Percentiles rank a stretch among this genome's conserved stretches.
Evolutionary conservation across 2,113 vertebrate species (phyloP).

Genomic region (Capricornis sumatraensis): DNA sequence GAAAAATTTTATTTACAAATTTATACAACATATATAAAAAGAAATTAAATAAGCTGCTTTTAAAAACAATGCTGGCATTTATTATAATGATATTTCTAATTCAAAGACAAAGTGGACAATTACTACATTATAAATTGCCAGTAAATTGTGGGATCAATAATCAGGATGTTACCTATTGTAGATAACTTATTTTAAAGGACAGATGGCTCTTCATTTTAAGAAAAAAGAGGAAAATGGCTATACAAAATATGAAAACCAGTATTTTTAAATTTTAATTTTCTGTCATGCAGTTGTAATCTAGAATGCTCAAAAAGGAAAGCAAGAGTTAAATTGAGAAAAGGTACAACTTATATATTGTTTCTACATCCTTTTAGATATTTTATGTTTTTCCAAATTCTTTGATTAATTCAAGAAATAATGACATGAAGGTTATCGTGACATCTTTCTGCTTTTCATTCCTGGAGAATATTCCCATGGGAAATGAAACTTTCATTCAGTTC

Average conservation of each 20-base stretch:
- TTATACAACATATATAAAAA: background rate
- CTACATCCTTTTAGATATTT: background rate
- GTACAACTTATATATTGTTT: background rate
- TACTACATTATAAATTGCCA: slow-evolving; percentile 48
- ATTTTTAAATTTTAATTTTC: slow-evolving; percentile 32
- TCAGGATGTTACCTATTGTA: background rate
- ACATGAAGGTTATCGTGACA: background rate
- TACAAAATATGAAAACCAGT: slow-evolving; percentile 25
- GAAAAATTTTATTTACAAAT: background rate
- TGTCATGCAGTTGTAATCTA: background rate
- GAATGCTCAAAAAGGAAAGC: background rate
- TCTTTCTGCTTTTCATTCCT: background rate
- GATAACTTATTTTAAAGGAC: slow-evolving; percentile 65
- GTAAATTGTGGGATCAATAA: slow-evolving; percentile 63
- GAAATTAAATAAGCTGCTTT: background rate
- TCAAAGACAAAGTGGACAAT: background rate
- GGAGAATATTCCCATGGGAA: background rate
- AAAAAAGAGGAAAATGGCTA: slow-evolving; percentile 36
- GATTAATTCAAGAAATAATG: background rate
- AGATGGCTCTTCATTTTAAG: slow-evolving; percentile 36
- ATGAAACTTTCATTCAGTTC: background rate
- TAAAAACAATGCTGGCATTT: background rate
- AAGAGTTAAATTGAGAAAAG: slow-evolving; percentile 32
- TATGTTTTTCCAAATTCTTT: background rate
- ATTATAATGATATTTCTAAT: background rate